Base-by-base conservation (phyloP, 2,797 vertebrate species). In the Epinephelus awoara region DNA sequence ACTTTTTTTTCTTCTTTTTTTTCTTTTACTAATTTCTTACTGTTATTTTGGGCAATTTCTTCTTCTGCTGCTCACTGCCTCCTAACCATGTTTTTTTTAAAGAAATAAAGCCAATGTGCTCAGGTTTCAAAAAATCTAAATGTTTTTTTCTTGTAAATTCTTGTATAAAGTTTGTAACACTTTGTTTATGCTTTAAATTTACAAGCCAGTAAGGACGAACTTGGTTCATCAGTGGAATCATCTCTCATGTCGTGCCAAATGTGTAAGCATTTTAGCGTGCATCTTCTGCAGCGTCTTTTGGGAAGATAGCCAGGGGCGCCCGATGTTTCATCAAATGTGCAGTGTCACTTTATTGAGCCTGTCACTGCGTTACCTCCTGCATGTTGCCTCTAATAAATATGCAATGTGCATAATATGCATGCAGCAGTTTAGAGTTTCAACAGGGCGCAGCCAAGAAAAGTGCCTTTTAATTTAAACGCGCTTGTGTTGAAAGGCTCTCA, bases 321-420 rank as follows among this genome's bases (percentile, higher is more conserved):
- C 55, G 70, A 19, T 82, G 76, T 85, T 85, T 85, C 57, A 82
- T 88, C 81, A 82, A 73, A 82, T 89, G 66, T 83, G 64, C 74
- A 80, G 67, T 74, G 83, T 81, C 83, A 81, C 83, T 86, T 77
- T 69, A 82, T 63, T 79, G 77, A 84, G 72, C 73, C 61, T 88
- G 79, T 89, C 76, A 80, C 77, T 67, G 75, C 66, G 65, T 82
- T 79, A 76, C 25, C 71, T 79, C 9, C 40, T 42, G 40, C 11
- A 47, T 62, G 62, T 83, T 69, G 67, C 68, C 29, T 68, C 42
- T 70, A 66, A 77, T 87, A 85, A 86, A 85, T 82, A 79, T 68
- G 62, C 52, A 71, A 51, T 51, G 25, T 56, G 67, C 67, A 47
- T 46, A 55, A n/a, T 47, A 50, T 50, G 47, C 56, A 74, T 74